Base-by-base conservation (phyloP, 92 coral and sea anemone genomes). In the Nematostella vectensis region DNA sequence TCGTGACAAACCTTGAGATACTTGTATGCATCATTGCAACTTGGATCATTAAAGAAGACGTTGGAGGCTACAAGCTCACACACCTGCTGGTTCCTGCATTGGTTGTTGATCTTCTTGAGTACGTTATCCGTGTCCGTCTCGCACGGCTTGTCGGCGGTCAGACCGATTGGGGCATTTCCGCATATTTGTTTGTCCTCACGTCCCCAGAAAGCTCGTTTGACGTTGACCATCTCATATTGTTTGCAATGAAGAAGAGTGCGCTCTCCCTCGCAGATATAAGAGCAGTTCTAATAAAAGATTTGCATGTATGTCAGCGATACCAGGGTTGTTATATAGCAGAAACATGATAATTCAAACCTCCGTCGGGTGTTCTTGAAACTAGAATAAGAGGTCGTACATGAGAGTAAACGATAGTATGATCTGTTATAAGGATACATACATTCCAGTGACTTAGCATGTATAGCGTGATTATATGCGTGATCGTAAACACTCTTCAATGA, bases 31-130 rank as follows among this genome's bases (percentile, higher is more conserved):
- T 86, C 86, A 67, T 79, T 87, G 55, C 99, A 93, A 39, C 88
- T 93, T 30, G 89, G 89, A 23, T 93, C 96, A 54, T 93, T 88
- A 49, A 93, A 93, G 79, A 93, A 93, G 13, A 85, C 83, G 53
- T 93, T 93, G 1, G 99, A 93, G 29, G 99, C 99, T 25, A 93
- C 95, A 3, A 93, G 69, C 50, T 93, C 99, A 36, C 99, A 93
- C 3, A 88, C 99, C 45, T 93, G 96, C 55, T 82, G 72, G 43
- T 93, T 68, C 37, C 91, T 78, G 48, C 99, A 93, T 55, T 93
- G 99, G 26, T 70, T 61, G 47, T 86, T 79, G 17, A 93, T 82
- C 49, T 93, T 93, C 67, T 79, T 75, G 50, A 86, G 56, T 24
- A 94, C 82, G 48, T 86, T 80, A 27, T 93, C 96, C 48, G 80